A percentile compares a stretch with the other conserved stretches of the same genome.
Evolutionary conservation across 2,113 vertebrate species (phyloP).

Genomic region (Oryzias celebensis): DNA sequence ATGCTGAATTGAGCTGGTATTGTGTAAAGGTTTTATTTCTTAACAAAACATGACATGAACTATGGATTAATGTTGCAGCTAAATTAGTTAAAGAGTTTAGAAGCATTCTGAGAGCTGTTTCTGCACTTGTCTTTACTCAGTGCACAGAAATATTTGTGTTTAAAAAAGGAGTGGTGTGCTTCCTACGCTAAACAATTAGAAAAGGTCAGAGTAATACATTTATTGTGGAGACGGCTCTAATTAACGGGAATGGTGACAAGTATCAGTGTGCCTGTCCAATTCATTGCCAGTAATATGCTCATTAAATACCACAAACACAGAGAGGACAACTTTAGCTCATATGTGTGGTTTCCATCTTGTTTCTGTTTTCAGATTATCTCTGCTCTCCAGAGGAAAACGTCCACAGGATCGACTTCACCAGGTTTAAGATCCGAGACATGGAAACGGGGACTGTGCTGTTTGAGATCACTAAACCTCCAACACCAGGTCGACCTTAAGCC

Average conservation of each 20-base stretch:
- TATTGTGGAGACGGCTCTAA: background rate
- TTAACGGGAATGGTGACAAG: background rate
- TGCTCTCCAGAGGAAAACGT: constrained; percentile 95
- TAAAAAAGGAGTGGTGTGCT: background rate
- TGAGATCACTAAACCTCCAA: constrained; percentile 95
- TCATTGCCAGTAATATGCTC: no score
- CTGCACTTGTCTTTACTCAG: background rate
- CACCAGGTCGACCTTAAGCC: constrained; percentile 77
- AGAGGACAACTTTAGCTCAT: no score
- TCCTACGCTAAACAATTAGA: background rate
- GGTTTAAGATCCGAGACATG: constrained; percentile 99
- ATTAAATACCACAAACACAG: no score
- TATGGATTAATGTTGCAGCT: background rate
- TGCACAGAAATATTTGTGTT: background rate
- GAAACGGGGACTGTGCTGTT: constrained; percentile 95
- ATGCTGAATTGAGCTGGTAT: no score
- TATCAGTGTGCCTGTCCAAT: no score
- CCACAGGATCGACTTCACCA: constrained; percentile 96
- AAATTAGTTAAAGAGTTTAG: background rate
- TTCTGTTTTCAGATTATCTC: constrained; percentile 85
- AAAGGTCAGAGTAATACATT: background rate
- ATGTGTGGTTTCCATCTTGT: background rate
- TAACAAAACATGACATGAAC: background rate
- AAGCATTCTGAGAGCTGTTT: background rate
- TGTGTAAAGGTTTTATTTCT: no score